phyloP scores from a whole-genome alignment of 2,797 vertebrate species.

The Clarias pachynema region DNA sequence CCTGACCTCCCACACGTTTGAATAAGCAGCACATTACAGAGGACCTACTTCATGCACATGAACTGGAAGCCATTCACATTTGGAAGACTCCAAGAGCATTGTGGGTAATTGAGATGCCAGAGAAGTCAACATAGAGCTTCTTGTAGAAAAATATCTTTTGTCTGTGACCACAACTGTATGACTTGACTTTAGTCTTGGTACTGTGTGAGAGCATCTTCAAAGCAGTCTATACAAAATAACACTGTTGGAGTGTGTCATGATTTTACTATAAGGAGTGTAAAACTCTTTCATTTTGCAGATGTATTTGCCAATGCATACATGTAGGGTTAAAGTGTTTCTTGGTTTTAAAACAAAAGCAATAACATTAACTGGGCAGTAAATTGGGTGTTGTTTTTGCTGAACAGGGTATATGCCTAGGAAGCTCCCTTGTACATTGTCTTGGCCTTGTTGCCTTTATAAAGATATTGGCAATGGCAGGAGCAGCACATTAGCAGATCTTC shows the following conservation, averaged over 20 bases:
- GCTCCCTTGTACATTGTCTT: background rate
- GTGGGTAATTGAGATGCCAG: conserved; percentile 55
- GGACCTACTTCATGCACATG: conserved; percentile 39
- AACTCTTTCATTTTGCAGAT: background rate
- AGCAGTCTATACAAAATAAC: background rate
- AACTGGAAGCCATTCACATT: conserved; percentile 43
- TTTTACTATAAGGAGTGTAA: background rate
- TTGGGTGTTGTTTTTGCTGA: background rate
- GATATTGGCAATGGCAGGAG: background rate
- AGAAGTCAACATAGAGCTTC: conserved; percentile 23
- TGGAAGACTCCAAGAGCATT: conserved; percentile 37
- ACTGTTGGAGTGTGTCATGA: background rate
- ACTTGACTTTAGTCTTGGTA: conserved; percentile 19
- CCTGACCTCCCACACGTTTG: conserved; percentile 71
- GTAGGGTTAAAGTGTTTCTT: background rate
- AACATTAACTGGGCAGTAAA: background rate
- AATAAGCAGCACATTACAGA: conserved; percentile 64
- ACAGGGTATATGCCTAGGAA: too few relatives aligned
- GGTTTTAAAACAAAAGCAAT: background rate
- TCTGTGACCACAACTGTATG: conserved; percentile 9
- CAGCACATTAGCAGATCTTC: background rate
- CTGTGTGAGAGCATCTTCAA: background rate
- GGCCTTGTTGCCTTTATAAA: background rate
- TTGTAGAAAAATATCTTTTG: conserved; percentile 31
- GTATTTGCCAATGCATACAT: background rate